Evolutionary conservation across 2,888 invertebrate species (phyloP).

Genomic region (Uropetala carovei): DNA sequence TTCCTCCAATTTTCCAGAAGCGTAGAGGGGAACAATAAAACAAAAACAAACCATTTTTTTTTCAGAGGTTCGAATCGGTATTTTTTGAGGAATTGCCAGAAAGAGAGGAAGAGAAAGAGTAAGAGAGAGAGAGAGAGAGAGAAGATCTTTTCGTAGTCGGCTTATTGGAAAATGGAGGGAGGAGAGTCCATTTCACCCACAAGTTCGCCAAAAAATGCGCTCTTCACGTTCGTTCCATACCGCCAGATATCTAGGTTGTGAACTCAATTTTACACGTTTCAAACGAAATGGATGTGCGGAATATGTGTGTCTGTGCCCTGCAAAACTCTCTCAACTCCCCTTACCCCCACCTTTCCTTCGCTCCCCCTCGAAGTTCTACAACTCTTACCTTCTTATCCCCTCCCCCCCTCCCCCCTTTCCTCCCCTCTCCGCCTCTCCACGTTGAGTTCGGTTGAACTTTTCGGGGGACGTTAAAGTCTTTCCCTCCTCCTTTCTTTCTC

Average conservation of each 20-base stretch:
- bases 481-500: neutral
- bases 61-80: neutral
- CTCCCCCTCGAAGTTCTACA: neutral
- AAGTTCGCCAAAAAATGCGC: neutral
- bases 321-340: neutral
- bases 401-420: neutral
- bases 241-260: neutral
- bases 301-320: neutral
- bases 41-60: neutral
- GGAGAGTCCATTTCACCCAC: neutral
- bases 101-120: neutral
- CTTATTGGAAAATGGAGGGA: neutral
- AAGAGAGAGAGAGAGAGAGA: neutral
- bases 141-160: neutral
- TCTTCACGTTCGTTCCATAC: neutral
- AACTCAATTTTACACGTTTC: constrained; percentile 35
- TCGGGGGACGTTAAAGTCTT: neutral
- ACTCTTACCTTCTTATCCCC: neutral
- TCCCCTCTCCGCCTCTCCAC: neutral
- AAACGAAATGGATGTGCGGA: neutral
- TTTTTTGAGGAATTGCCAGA: neutral
- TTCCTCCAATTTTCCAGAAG: neutral
- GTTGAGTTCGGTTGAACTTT: constrained; percentile 1
- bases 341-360: neutral
- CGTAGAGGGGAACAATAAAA: neutral